Percentiles rank a stretch among this genome's conserved stretches.
Evolutionary conservation across 2,888 invertebrate species (phyloP).

Genomic region (Villa cingulata): DNA sequence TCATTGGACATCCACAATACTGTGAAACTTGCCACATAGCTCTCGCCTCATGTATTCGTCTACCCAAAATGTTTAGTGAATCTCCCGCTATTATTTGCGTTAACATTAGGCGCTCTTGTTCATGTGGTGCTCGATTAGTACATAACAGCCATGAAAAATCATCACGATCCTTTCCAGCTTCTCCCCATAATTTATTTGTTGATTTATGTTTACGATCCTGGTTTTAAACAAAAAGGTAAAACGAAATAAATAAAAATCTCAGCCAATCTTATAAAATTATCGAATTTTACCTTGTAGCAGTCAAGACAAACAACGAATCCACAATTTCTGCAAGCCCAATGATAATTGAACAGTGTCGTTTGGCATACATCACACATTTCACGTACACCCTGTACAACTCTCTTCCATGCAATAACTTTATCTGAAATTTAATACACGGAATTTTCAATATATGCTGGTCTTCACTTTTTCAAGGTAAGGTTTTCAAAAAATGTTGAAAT

Average conservation of each 20-base stretch:
- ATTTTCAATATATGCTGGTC: too few species aligned
- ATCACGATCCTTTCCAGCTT: constrained; percentile 52
- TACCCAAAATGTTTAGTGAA: constrained; percentile 53
- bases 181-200: constrained; percentile 49
- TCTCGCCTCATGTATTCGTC: constrained; percentile 63
- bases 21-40: constrained; percentile 65
- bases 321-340: constrained; percentile 94
- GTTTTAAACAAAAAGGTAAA: constrained; percentile 5
- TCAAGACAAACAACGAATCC: constrained; percentile 95
- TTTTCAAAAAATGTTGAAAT: too few species aligned
- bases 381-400: constrained; percentile 85
- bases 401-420: constrained; percentile 89
- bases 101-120: constrained; percentile 73
- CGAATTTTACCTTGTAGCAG: constrained; percentile 69
- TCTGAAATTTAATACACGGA: constrained; percentile 41
- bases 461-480: too few species aligned
- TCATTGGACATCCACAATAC: constrained; percentile 55
- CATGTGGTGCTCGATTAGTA: constrained; percentile 67
- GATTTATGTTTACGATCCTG: constrained; percentile 53
- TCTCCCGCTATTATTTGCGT: constrained; percentile 93
- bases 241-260: too few species aligned
- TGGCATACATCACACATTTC: constrained; percentile 98
- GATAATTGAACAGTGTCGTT: constrained; percentile 93
- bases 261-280: too few species aligned
- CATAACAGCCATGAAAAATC: constrained; percentile 78